These are phyloP conservation scores for Meandrina meandrites DNA, from an alignment of 92 coral and sea anemone genomes.

Conservation along the genomic window DNA sequence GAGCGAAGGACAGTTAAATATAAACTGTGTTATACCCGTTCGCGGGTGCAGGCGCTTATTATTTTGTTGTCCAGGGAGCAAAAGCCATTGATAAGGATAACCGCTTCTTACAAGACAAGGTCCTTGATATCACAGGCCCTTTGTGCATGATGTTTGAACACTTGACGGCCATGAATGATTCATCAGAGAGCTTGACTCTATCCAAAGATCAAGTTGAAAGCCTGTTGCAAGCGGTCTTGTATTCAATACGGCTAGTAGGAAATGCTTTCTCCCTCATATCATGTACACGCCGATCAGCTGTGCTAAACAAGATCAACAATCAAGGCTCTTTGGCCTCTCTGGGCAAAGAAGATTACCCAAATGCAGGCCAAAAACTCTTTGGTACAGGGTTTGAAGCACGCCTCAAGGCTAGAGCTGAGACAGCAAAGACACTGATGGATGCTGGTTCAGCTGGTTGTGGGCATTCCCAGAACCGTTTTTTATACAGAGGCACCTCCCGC, in stretches of 20 bases:
- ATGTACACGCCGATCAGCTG: conserved; percentile 28
- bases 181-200: neutral
- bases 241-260: neutral
- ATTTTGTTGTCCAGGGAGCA: conserved; percentile 21
- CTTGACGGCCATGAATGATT: conserved; percentile 19
- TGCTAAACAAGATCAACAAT: conserved; percentile 18
- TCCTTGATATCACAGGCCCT: conserved; percentile 14
- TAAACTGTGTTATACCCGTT: no score
- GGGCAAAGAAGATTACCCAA: conserved; percentile 26
- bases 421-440: conserved; percentile 21
- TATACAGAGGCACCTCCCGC: conserved; percentile 13
- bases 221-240: conserved; percentile 21
- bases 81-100: conserved; percentile 17
- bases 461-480: conserved; percentile 3
- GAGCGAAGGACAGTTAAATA: no score
- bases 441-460: conserved; percentile 20
- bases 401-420: conserved; percentile 8
- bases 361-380: conserved; percentile 19
- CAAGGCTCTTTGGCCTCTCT: conserved; percentile 9
- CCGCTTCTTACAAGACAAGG: conserved; percentile 27
- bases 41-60: no score
- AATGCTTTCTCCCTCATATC: conserved; percentile 12
- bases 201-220: conserved; percentile 5
- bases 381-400: conserved; percentile 9
- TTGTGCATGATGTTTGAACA: conserved; percentile 9